A percentile compares a stretch with the other conserved stretches of the same genome.
phyloP scores from a whole-genome alignment of 2,888 invertebrate species.

The Octonoba sinensis region DNA sequence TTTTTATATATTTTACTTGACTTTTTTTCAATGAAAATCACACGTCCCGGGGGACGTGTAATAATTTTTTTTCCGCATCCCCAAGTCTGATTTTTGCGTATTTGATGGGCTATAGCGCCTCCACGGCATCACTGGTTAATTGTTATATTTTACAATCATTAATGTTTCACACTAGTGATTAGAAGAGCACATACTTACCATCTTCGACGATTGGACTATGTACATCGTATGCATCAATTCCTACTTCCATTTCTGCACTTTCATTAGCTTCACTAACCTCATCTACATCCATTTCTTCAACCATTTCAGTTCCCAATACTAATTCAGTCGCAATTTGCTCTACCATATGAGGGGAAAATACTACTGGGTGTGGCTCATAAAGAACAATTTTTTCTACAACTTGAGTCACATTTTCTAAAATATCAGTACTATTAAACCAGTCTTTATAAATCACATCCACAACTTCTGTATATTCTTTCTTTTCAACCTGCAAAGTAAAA shows the following conservation, averaged over 20 bases:
- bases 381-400: slow-evolving; percentile 41
- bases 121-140: no score
- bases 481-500: slow-evolving; percentile 8
- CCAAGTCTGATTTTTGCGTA: no score
- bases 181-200: slow-evolving; percentile 23
- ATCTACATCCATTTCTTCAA: slow-evolving; percentile 66
- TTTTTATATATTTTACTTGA: no score
- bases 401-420: slow-evolving; percentile 61
- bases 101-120: no score
- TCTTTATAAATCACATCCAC: slow-evolving; percentile 70
- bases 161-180: no score
- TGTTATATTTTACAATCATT: no score
- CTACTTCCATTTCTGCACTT: slow-evolving; percentile 51
- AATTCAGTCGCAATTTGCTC: no score
- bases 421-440: slow-evolving; percentile 71
- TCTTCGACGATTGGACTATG: slow-evolving; percentile 59
- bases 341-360: slow-evolving; percentile 62
- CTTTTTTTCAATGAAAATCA: no score
- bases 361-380: slow-evolving; percentile 36
- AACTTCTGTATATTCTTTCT: slow-evolving; percentile 66
- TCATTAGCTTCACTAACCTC: slow-evolving; percentile 42
- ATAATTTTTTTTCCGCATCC: no score
- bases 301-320: no score
- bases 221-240: slow-evolving; percentile 51
- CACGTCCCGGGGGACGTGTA: no score